Evolutionary conservation across 2,888 invertebrate species (phyloP).

Genomic region (Drosophila falleni): DNA sequence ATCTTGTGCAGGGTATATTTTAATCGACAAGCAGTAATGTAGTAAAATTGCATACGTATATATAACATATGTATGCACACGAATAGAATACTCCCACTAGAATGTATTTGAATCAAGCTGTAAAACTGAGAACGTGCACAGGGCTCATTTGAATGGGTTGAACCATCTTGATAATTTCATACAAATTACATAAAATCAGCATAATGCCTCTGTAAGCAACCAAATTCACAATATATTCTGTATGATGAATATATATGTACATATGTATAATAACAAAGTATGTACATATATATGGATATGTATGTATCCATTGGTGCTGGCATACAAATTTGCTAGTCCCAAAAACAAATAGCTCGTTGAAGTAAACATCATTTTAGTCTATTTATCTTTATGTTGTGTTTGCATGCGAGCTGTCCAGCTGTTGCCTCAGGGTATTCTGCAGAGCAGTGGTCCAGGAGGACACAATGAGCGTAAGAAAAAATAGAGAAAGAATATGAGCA

Average conservation of each 20-base stretch:
- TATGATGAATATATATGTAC: slow-evolving; percentile 11
- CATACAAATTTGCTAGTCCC: slow-evolving; percentile 8
- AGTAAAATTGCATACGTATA: too few relatives aligned
- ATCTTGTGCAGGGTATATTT: too few relatives aligned
- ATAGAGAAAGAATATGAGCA: background rate
- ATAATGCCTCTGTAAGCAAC: slow-evolving; percentile 61
- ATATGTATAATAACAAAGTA: background rate
- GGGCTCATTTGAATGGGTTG: slow-evolving; percentile 55
- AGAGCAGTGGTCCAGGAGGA: slow-evolving; percentile 42
- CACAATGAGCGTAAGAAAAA: slow-evolving; percentile 1
- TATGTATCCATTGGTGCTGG: background rate
- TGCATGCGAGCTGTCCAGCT: slow-evolving; percentile 59
- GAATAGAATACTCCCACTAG: background rate
- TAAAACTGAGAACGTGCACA: slow-evolving; percentile 2
- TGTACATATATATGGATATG: too few relatives aligned
- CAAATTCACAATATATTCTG: slow-evolving; percentile 33
- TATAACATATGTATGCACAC: too few relatives aligned
- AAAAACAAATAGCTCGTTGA: slow-evolving; percentile 44
- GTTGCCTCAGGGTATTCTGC: slow-evolving; percentile 59
- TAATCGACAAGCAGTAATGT: too few relatives aligned
- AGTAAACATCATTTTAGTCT: slow-evolving; percentile 46
- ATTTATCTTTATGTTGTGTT: slow-evolving; percentile 26
- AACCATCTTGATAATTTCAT: slow-evolving; percentile 74
- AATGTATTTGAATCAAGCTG: background rate
- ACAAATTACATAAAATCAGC: slow-evolving; percentile 78